Conservation (phyloP, 2,113 vertebrate species). For the Clarias magur region DNA sequence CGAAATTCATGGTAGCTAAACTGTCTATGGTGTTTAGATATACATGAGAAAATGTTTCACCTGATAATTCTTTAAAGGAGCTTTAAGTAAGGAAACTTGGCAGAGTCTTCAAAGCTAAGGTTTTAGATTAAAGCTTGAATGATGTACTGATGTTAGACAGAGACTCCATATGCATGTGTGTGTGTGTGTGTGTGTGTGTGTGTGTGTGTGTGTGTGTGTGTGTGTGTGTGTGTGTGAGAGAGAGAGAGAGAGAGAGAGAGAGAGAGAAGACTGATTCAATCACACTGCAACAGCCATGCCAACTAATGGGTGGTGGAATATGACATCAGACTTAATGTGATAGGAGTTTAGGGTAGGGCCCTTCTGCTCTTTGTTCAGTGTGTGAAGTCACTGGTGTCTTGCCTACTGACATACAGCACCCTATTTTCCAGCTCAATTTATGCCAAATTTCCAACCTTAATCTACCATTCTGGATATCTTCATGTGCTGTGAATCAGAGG, state of each 20-base stretch:
- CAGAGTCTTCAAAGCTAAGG: background rate
- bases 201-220: constrained; percentile 6
- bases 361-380: constrained; percentile 20
- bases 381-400: constrained; percentile 25
- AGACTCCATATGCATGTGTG: background rate
- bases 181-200: background rate
- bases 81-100: background rate
- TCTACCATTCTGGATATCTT: constrained; percentile 16
- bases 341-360: constrained; percentile 27
- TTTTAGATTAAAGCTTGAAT: constrained; percentile 25
- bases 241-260: too few species aligned
- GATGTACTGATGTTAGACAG: constrained; percentile 12
- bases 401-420: constrained; percentile 21
- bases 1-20: background rate
- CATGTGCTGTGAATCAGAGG: constrained; percentile 22
- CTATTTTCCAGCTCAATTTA: constrained; percentile 8
- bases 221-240: background rate
- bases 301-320: constrained; percentile 8
- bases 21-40: background rate
- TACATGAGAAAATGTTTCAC: background rate
- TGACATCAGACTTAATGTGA: constrained; percentile 36
- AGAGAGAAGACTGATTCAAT: background rate
- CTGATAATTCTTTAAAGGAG: background rate
- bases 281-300: constrained; percentile 8
- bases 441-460: constrained; percentile 44